Evolutionary conservation across 2,888 invertebrate species (phyloP).

Genomic region (Agriopis aurantiaria): DNA sequence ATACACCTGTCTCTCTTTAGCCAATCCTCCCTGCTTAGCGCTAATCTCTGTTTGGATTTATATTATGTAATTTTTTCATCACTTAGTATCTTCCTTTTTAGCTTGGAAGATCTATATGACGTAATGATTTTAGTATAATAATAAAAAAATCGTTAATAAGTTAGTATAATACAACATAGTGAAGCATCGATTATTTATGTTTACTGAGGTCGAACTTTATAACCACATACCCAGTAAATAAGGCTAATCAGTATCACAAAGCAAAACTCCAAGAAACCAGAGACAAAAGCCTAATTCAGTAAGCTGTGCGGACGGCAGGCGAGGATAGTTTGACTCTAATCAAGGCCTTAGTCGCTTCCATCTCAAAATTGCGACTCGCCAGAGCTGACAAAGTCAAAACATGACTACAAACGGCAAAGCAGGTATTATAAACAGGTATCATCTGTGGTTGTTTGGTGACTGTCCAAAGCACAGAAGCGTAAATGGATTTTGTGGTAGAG

Average conservation of each 20-base stretch:
- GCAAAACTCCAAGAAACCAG: constrained; percentile 25
- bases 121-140: no score
- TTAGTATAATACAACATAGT: no score
- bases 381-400: constrained; percentile 17
- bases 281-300: constrained; percentile 25
- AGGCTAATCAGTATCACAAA: constrained; percentile 30
- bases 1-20: no score
- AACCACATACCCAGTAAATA: constrained; percentile 1
- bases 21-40: no score
- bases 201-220: background rate
- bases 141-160: no score
- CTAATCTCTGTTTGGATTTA: no score
- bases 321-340: constrained; percentile 31
- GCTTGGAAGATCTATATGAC: no score
- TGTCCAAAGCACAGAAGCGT: constrained; percentile 3
- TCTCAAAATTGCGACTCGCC: constrained; percentile 19
- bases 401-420: constrained; percentile 12
- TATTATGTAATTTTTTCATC: no score
- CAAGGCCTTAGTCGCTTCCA: constrained; percentile 21
- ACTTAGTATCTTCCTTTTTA: no score
- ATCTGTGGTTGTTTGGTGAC: constrained; percentile 3
- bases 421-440: background rate
- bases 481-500: constrained; percentile 12
- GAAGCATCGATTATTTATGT: background rate
- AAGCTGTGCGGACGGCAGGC: constrained; percentile 18